Percentiles rank a stretch among this genome's conserved stretches.
Evolutionary conservation across 2,797 vertebrate species (phyloP).

Genomic region (Artibeus jamaicensis): DNA sequence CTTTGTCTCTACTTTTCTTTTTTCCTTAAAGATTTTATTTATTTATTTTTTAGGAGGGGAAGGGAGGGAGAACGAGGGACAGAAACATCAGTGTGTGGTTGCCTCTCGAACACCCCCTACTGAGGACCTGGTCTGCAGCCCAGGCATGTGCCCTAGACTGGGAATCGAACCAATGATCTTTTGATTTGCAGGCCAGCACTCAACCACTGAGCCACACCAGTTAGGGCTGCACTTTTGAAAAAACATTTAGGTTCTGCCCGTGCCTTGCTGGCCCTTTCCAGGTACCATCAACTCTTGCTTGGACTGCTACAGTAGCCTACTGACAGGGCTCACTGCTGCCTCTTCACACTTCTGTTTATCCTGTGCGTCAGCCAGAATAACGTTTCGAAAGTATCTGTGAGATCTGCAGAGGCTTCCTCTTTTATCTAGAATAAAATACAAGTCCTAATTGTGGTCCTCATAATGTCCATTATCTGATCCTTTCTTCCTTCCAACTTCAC

Average conservation of each 20-base stretch:
- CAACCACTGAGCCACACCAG: too few relatives aligned
- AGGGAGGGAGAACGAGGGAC: too few relatives aligned
- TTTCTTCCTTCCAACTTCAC: not conserved
- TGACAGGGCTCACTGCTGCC: not conserved
- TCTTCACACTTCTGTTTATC: not conserved
- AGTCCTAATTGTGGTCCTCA: not conserved
- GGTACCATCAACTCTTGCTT: not conserved
- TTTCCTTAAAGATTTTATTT: too few relatives aligned
- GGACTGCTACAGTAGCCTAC: not conserved
- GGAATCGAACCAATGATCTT: too few relatives aligned
- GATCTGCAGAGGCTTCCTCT: not conserved
- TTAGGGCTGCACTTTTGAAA: not conserved
- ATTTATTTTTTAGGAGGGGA: too few relatives aligned
- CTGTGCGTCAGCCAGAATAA: not conserved
- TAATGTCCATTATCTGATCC: not conserved
- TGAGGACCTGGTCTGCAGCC: too few relatives aligned
- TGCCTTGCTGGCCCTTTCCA: not conserved
- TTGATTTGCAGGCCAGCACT: too few relatives aligned
- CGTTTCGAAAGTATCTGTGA: not conserved
- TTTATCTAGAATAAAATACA: not conserved
- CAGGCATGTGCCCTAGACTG: too few relatives aligned
- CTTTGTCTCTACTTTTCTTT: too few relatives aligned
- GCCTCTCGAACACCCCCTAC: too few relatives aligned
- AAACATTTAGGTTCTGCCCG: not conserved
- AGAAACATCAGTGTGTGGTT: too few relatives aligned